Conservation (phyloP, 2,888 invertebrate species). For the Hofmannophila pseudospretella region DNA sequence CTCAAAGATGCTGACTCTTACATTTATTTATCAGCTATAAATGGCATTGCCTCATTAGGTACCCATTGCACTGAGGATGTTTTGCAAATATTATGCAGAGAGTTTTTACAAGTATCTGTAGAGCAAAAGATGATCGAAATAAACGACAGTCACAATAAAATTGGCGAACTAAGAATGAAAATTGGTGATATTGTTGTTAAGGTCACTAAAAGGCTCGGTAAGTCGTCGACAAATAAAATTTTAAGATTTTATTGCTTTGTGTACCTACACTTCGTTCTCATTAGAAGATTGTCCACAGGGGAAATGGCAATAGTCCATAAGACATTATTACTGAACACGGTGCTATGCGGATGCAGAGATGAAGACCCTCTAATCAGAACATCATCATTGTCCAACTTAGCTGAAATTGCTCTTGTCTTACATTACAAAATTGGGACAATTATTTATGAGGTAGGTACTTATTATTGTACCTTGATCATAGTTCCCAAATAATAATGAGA, state of each 20-base stretch:
- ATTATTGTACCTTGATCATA: too few species aligned
- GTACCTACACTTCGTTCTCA: neutral
- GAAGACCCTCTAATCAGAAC: conserved; percentile 85
- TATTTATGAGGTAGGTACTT: conserved; percentile 87
- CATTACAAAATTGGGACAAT: conserved; percentile 85
- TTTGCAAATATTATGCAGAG: conserved; percentile 81
- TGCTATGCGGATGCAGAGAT: conserved; percentile 83
- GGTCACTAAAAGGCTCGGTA: conserved; percentile 84
- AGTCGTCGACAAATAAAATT: conserved; percentile 19
- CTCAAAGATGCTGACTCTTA: conserved; percentile 88
- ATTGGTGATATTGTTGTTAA: conserved; percentile 89
- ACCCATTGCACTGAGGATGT: conserved; percentile 82
- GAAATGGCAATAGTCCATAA: conserved; percentile 84
- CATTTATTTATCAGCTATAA: conserved; percentile 87
- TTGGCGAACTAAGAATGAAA: conserved; percentile 82
- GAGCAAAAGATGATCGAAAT: conserved; percentile 28
- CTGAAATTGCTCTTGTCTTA: conserved; percentile 86
- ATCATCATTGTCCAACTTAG: conserved; percentile 90
- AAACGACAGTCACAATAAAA: conserved; percentile 54
- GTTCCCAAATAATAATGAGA: too few species aligned
- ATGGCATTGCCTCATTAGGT: conserved; percentile 84
- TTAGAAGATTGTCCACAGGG: conserved; percentile 63
- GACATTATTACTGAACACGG: conserved; percentile 82
- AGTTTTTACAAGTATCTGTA: conserved; percentile 73
- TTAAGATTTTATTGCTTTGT: too few species aligned